A percentile compares a stretch with the other conserved stretches of the same genome.
These are phyloP conservation scores for Drosophila miranda DNA, from an alignment of 1,140 invertebrate species.

Conservation along the genomic window DNA sequence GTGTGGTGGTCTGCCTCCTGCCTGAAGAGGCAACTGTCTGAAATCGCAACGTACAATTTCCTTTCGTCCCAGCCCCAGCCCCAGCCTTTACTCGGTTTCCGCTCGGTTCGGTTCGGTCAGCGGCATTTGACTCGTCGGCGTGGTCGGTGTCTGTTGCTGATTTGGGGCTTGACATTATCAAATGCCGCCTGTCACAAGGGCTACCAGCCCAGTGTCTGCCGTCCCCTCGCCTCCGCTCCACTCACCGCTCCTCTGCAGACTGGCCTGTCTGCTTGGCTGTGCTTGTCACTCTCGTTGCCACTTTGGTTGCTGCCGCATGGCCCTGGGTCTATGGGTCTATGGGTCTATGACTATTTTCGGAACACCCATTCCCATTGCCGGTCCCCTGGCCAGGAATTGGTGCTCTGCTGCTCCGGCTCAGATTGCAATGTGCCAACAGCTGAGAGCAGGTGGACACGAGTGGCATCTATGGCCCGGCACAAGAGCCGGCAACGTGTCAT, in stretches of 20 bases:
- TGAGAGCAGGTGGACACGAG: slow-evolving; percentile 55
- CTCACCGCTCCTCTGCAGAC: background rate
- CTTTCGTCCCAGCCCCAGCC: background rate
- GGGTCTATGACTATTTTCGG: slow-evolving; percentile 47
- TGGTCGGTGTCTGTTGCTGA: slow-evolving; percentile 64
- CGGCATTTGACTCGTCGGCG: too few species aligned
- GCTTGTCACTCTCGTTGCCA: slow-evolving; percentile 42
- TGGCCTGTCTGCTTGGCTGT: slow-evolving; percentile 16
- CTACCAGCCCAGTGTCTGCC: slow-evolving; percentile 8
- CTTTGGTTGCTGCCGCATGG: slow-evolving; percentile 27
- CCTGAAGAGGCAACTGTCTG: slow-evolving; percentile 41
- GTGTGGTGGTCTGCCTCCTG: slow-evolving; percentile 25
- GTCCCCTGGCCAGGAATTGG: slow-evolving; percentile 12
- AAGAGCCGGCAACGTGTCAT: slow-evolving; percentile 72
- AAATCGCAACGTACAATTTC: slow-evolving; percentile 75
- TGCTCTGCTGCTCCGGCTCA: slow-evolving; percentile 48
- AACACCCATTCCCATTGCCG: slow-evolving; percentile 4
- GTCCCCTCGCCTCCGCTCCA: background rate
- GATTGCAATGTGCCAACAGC: slow-evolving; percentile 42
- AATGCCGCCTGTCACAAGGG: slow-evolving; percentile 65
- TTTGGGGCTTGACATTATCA: slow-evolving; percentile 75
- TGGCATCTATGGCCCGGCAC: slow-evolving; percentile 38
- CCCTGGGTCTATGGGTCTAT: slow-evolving; percentile 17
- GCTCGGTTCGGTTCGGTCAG: background rate
- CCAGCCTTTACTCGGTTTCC: background rate